phyloP scores from a whole-genome alignment of 1,140 invertebrate species.

The Dendrolimus kikuchii region DNA sequence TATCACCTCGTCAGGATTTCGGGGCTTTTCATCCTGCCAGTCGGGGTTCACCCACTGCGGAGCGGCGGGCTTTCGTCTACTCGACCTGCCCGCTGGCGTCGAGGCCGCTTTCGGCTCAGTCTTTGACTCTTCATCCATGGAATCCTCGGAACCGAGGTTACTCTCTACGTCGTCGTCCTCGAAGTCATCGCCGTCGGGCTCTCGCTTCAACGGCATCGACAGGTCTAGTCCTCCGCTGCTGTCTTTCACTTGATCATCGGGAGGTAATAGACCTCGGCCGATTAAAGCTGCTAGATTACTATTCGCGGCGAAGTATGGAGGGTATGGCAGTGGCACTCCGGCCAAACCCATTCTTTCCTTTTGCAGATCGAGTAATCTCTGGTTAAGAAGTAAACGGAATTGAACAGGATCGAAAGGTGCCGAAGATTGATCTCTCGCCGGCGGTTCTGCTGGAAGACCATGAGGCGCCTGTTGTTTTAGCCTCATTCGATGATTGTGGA shows the following conservation, averaged over 20 bases:
- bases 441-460: slow-evolving; percentile 78
- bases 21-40: slow-evolving; percentile 82
- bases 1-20: slow-evolving; percentile 83
- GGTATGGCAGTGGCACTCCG: slow-evolving; percentile 81
- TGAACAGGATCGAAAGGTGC: slow-evolving; percentile 91
- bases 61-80: slow-evolving; percentile 91
- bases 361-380: slow-evolving; percentile 88
- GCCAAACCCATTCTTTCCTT: slow-evolving; percentile 84
- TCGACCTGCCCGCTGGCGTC: slow-evolving; percentile 73
- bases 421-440: slow-evolving; percentile 78
- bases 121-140: slow-evolving; percentile 74
- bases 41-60: slow-evolving; percentile 98
- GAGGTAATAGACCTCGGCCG: slow-evolving; percentile 74
- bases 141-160: slow-evolving; percentile 85
- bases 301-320: slow-evolving; percentile 82
- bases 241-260: slow-evolving; percentile 78
- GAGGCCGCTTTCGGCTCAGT: slow-evolving; percentile 58
- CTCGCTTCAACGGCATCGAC: slow-evolving; percentile 85
- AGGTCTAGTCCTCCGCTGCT: slow-evolving; percentile 86
- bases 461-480: slow-evolving; percentile 92
- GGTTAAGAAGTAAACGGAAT: slow-evolving; percentile 89
- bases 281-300: slow-evolving; percentile 82
- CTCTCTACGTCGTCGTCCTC: slow-evolving; percentile 83
- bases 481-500: slow-evolving; percentile 99
- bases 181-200: slow-evolving; percentile 81